Evolutionary conservation across 2,113 vertebrate species (phyloP).

Genomic region (Cettia cetti): DNA sequence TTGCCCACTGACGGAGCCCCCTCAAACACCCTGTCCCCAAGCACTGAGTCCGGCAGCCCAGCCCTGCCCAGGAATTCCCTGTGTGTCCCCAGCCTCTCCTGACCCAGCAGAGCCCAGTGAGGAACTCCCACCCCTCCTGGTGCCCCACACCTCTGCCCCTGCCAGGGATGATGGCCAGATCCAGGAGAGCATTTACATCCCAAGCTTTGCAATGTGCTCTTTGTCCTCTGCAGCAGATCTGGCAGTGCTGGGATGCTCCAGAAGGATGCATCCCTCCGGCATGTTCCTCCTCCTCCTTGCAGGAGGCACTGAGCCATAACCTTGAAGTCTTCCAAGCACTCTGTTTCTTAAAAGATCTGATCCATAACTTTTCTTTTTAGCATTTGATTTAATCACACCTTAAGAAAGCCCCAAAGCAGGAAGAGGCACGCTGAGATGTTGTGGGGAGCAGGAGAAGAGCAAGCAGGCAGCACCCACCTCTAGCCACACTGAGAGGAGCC

Average conservation of each 20-base stretch:
- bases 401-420: rapidly evolving
- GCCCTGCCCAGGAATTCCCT: rapidly evolving
- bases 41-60: rapidly evolving
- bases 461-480: rapidly evolving
- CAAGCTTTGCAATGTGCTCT: neutral
- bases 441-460: neutral
- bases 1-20: rapidly evolving
- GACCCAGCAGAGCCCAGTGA: rapidly evolving
- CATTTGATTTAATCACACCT: neutral
- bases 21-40: rapidly evolving
- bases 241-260: neutral
- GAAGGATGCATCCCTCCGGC: neutral
- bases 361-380: neutral
- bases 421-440: neutral
- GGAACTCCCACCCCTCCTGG: rapidly evolving
- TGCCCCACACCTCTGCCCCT: rapidly evolving
- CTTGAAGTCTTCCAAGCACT: neutral
- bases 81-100: rapidly evolving
- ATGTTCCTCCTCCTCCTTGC: neutral
- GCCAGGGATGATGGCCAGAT: neutral
- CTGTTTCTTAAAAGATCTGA: neutral
- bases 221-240: neutral
- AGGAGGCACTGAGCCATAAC: neutral
- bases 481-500: rapidly evolving
- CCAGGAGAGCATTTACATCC: neutral